Evolutionary conservation across 2,888 invertebrate species (phyloP), one percentile per base, ranked within the genome.

Genomic region (Brenthis hecate): DNA sequence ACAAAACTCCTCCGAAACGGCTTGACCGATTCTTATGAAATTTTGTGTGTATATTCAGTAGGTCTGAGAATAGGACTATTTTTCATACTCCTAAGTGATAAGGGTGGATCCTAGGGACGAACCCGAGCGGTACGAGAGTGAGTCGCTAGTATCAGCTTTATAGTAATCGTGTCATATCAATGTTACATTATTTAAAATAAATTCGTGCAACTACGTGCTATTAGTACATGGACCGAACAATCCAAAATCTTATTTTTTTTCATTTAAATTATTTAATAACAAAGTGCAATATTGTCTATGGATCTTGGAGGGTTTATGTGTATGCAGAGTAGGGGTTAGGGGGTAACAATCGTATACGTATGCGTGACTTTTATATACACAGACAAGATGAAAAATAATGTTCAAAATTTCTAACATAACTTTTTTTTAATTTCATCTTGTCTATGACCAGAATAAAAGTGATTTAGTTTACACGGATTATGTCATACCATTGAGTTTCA

Each of bases 271-370:
- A 50, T 58, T 47, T 47, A 50, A 43, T 53, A 14, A 53, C 16
- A 14, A 4, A 62, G 36, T 53, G 53, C 43, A 62, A 14, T 51
- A 50, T 13, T 36, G 23, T 53, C 62, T 53, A 62, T 54, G 8
- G 36, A 62, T 43, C 53, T 62, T 19, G 13, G 13, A n/a, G 51
- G 32, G 13, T 61, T 16, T 36, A 23, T 43, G 51, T 62, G 53
- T 3, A 54, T 11, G 43, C 28, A 28, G 62, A n/a, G 28, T 28
- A 19, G 6, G 13, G 51, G 16, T 62, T 51, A 36, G 4, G 62
- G 48, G 55, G n/a, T 8, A n/a, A n/a, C 53, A 63, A 48, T 66
- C 65, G 58, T 66, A 66, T 66, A 66, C 65, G 19, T 66, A 58
- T 54, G 53, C 65, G 53, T 54, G 54, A 43, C 53, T 62, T 16